Percentiles rank a stretch among this genome's conserved stretches.
Conservation (phyloP, 2,888 invertebrate species). For the Troides oblongomaculatus region DNA sequence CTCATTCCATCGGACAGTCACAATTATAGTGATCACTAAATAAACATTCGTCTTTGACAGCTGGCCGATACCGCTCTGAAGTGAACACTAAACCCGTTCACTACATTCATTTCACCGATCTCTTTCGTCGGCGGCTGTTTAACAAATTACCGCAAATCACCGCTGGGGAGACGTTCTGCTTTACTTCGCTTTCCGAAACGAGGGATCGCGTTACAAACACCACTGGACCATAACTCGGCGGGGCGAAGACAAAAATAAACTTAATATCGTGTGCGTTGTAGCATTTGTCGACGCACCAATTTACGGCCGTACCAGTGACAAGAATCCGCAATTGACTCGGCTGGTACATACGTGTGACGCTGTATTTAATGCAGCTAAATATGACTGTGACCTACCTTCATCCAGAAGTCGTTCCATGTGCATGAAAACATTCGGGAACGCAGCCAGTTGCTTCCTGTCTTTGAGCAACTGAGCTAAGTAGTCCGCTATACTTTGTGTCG, state of each 20-base stretch:
- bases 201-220: constrained; percentile 77
- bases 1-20: constrained; percentile 44
- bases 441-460: constrained; percentile 99
- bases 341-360: constrained; percentile 44
- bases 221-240: constrained; percentile 79
- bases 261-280: constrained; percentile 77
- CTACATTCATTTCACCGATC: constrained; percentile 68
- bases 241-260: constrained; percentile 79
- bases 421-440: constrained; percentile 99
- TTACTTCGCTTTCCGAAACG: constrained; percentile 71
- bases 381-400: constrained; percentile 89
- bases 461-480: constrained; percentile 99
- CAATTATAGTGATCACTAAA: constrained; percentile 27
- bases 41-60: constrained; percentile 59
- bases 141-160: constrained; percentile 72
- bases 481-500: constrained; percentile 98
- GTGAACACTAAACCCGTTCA: constrained; percentile 66
- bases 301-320: constrained; percentile 70
- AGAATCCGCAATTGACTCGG: constrained; percentile 53
- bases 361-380: constrained; percentile 55
- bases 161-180: constrained; percentile 63
- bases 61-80: constrained; percentile 47
- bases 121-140: constrained; percentile 67
- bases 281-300: constrained; percentile 76
- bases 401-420: constrained; percentile 99